Conservation (phyloP, 2,113 vertebrate species). For the Oryzias woworae region DNA sequence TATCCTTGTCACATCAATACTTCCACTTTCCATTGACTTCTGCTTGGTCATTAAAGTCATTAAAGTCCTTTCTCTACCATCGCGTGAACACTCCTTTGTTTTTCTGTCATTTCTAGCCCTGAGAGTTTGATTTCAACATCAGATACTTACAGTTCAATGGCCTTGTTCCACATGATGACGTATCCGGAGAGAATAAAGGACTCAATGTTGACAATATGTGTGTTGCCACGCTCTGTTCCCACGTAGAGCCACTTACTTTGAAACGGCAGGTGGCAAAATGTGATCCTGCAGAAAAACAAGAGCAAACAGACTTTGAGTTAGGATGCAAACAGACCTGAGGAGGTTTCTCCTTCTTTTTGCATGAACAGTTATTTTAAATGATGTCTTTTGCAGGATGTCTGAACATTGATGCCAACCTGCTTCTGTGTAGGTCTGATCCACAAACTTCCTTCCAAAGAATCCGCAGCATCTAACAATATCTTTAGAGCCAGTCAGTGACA, state of each 20-base stretch:
- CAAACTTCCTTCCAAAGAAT: neutral
- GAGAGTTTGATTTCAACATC: neutral
- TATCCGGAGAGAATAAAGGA: conserved; percentile 98
- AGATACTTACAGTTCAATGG: conserved; percentile 95
- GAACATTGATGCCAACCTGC: neutral
- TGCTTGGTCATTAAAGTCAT: too few species aligned
- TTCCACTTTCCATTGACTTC: too few species aligned
- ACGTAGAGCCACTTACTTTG: conserved; percentile 99
- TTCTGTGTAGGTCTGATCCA: too few species aligned
- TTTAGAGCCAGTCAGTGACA: neutral
- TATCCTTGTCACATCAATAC: too few species aligned
- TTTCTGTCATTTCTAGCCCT: too few species aligned
- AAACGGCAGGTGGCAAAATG: conserved; percentile 97
- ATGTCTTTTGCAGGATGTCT: neutral
- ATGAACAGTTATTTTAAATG: neutral
- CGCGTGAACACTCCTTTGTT: too few species aligned
- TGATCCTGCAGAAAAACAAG: conserved; percentile 83
- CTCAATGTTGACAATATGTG: conserved; percentile 98
- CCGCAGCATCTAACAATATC: neutral
- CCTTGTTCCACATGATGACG: conserved; percentile 99
- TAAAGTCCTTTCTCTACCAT: too few species aligned
- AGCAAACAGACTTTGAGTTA: conserved; percentile 8
- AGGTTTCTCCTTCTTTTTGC: neutral
- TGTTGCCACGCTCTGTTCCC: conserved; percentile 96
- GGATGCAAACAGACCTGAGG: neutral